Evolutionary conservation across 2,113 vertebrate species (phyloP), one percentile per base, ranked within the genome.

Genomic region (Thunnus thynnus): DNA sequence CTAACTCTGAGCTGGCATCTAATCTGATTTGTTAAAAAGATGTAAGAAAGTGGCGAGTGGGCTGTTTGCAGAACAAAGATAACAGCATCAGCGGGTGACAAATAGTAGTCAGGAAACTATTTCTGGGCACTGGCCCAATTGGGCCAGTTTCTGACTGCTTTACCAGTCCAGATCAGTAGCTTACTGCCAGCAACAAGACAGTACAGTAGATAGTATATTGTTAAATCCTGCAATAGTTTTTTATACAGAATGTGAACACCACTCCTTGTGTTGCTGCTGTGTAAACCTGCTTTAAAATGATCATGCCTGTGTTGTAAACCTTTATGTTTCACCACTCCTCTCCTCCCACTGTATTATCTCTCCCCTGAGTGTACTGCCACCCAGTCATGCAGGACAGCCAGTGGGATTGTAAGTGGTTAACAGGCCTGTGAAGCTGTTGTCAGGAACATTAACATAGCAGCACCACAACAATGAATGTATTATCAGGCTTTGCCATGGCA

Each of bases 1-100:
- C 86, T 81, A 80, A 86, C 80, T 52, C 52, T 83, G 78, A 86
- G 85, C 80, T 89, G 86, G 85, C 76, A 58, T 25, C 18, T 47
- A 61, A 27, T 32, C 68, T 65, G 30, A 55, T 83, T 69, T 75
- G 80, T 74, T 82, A 57, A 73, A 88, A 83, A 81, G 76, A 81
- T 7, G 41, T 56, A 51, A 61, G 60, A 86, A 76, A 79, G 74
- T 60, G 56, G 47, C 1, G 84, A 88, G 89, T 86, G 82, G 77
- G 87, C 51, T 0, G 66, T 57, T 76, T 4, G 47, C 74, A 46
- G 78, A 65, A 70, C 55, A 67, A 60, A 54, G 32, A 77, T 87
- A 56, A 76, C 56, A 46, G 76, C 72, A 22, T 88, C 77, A 84
- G 69, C 8, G 41, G 60, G 32, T 78, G 82, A 78, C 32, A 78